A percentile compares a stretch with the other conserved stretches of the same genome.
These are phyloP conservation scores for Nemapogon koenigi DNA, from an alignment of 2,888 invertebrate genomes.

Conservation along the genomic window DNA sequence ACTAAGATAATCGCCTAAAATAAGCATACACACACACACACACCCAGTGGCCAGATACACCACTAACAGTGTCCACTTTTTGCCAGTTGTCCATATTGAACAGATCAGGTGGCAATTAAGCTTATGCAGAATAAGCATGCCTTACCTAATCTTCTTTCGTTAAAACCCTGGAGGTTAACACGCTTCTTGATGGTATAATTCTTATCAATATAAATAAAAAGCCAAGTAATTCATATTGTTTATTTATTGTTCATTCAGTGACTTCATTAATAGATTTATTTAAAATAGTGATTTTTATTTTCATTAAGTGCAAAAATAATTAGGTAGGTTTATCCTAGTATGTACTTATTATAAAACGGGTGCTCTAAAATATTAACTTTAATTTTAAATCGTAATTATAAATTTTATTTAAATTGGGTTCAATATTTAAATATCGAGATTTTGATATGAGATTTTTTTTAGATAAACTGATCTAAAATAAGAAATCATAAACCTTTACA, in stretches of 20 bases:
- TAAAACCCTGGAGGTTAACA: too few species aligned
- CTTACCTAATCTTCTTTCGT: too few species aligned
- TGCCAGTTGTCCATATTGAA: too few species aligned
- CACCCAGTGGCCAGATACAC: too few species aligned
- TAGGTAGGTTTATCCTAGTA: slow-evolving; percentile 18
- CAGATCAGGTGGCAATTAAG: too few species aligned
- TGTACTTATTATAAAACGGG: slow-evolving; percentile 45
- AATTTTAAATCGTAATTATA: slow-evolving; percentile 18
- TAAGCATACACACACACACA: too few species aligned
- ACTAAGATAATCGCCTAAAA: too few species aligned
- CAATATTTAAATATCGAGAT: background rate
- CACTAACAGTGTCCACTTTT: too few species aligned
- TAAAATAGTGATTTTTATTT: slow-evolving; percentile 49
- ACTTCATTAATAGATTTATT: slow-evolving; percentile 48
- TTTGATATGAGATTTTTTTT: background rate
- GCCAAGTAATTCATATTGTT: slow-evolving; percentile 16
- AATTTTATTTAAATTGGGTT: slow-evolving; percentile 26
- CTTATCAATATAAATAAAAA: slow-evolving; percentile 13
- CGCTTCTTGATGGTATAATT: too few species aligned
- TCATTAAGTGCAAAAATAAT: slow-evolving; percentile 53
- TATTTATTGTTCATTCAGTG: slow-evolving; percentile 54
- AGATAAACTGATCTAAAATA: slow-evolving; percentile 1
- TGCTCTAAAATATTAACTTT: slow-evolving; percentile 34
- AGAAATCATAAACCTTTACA: background rate
- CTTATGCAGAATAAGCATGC: too few species aligned